These are phyloP conservation scores for Ia io DNA, from an alignment of 2,113 vertebrate genomes.

Conservation along the genomic window DNA sequence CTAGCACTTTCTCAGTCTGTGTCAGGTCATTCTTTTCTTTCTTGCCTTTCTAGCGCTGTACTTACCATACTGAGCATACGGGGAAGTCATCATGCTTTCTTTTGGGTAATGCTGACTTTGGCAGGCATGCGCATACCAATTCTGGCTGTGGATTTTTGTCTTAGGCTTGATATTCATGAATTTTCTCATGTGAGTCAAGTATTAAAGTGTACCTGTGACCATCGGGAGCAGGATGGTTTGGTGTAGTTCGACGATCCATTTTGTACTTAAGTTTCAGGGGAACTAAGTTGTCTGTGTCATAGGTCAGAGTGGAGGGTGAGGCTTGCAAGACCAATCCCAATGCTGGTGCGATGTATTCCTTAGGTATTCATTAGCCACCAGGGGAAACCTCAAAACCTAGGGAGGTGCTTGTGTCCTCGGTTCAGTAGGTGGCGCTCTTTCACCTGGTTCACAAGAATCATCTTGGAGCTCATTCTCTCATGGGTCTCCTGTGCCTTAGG, in stretches of 20 bases:
- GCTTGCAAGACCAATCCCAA: background rate
- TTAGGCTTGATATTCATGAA: background rate
- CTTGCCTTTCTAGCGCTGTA: background rate
- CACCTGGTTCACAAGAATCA: slow-evolving; percentile 48
- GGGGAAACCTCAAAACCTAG: background rate
- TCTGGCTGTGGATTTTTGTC: slow-evolving; percentile 20
- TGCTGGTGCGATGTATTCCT: background rate
- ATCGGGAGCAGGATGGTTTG: background rate
- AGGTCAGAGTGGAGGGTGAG: background rate
- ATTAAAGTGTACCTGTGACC: background rate
- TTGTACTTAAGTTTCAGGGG: background rate
- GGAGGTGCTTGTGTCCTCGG: background rate
- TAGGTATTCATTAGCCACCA: background rate
- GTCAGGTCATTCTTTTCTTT: background rate
- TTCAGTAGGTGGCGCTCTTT: slow-evolving; percentile 74
- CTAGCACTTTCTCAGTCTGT: background rate
- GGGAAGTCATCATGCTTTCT: background rate
- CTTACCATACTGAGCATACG: background rate
- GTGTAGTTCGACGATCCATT: background rate
- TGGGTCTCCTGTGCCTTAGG: background rate
- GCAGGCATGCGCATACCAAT: background rate
- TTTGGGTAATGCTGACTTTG: background rate
- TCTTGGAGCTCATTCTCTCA: slow-evolving; percentile 14
- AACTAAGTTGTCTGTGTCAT: background rate
- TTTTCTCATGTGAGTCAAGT: background rate